phyloP scores from a whole-genome alignment of 2,888 invertebrate genomes.

The Drosophila stalkeri region DNA sequence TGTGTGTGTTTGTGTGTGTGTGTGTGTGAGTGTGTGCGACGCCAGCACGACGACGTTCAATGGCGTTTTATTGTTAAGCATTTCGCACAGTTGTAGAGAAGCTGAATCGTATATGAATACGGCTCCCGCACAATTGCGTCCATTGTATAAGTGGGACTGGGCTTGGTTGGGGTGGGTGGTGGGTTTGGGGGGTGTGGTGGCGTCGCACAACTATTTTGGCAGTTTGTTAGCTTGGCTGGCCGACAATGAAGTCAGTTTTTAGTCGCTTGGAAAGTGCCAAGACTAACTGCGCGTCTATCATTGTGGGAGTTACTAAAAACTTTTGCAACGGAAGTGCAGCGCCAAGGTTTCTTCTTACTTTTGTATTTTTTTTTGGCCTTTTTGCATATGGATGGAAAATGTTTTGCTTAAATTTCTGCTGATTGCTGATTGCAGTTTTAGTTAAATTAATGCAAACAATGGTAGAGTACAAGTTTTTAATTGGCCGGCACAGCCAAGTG shows the following conservation, averaged over 20 bases:
- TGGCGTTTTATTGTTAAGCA: constrained; percentile 74
- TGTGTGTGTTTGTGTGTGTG: constrained; percentile 11
- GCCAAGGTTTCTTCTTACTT: constrained; percentile 45
- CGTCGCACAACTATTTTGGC: constrained; percentile 68
- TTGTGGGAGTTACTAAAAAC: constrained; percentile 74
- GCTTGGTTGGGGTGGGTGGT: neutral
- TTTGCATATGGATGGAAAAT: constrained; percentile 51
- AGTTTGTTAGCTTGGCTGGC: constrained; percentile 71
- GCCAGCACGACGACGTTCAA: constrained; percentile 71
- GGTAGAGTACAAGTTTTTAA: constrained; percentile 22
- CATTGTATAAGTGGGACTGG: neutral
- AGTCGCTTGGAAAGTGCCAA: constrained; percentile 71
- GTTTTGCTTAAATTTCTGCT: constrained; percentile 35
- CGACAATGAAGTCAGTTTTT: constrained; percentile 80
- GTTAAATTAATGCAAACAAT: constrained; percentile 62
- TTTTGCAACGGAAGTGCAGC: constrained; percentile 66
- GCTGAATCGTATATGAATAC: constrained; percentile 51
- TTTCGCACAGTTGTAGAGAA: constrained; percentile 67
- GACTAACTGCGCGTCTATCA: constrained; percentile 56
- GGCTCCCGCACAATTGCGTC: constrained; percentile 4
- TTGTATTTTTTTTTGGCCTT: constrained; percentile 4
- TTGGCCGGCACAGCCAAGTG: constrained; percentile 12
- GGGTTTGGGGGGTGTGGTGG: no score
- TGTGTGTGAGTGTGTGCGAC: constrained; percentile 36
- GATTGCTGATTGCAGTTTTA: constrained; percentile 43